Evolutionary conservation across 2,113 vertebrate genomes (phyloP).

Genomic region (Suricata suricatta): DNA sequence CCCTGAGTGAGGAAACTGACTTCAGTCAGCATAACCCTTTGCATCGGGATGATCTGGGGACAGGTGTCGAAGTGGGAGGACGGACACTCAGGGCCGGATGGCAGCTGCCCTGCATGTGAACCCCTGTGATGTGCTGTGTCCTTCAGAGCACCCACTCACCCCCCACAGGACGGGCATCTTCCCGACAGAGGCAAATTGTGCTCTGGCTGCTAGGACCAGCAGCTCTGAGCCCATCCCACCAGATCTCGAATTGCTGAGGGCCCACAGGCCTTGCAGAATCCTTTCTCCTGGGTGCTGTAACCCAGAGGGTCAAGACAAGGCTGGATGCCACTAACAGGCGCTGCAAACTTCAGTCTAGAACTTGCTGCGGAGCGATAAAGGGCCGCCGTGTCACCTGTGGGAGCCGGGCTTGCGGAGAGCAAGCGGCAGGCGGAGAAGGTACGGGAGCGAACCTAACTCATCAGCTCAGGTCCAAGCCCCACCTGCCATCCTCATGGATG

Average conservation of each 20-base stretch:
- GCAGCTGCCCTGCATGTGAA: background rate
- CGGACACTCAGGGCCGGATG: background rate
- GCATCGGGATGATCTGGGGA: background rate
- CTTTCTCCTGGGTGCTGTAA: background rate
- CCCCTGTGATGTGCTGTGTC: background rate
- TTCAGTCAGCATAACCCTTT: background rate
- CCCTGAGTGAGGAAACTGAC: background rate
- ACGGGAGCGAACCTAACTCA: background rate
- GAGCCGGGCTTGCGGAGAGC: background rate
- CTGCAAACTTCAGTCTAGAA: background rate
- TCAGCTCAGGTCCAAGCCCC: background rate
- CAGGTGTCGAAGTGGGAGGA: rapidly evolving
- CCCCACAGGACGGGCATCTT: no score
- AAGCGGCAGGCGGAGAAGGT: background rate
- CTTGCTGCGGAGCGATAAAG: background rate
- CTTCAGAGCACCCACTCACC: background rate
- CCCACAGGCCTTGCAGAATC: background rate
- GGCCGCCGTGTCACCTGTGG: no score
- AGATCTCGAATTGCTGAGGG: background rate
- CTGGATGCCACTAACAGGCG: background rate
- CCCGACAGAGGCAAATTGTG: no score
- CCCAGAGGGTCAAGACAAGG: background rate
- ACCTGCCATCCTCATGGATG: background rate
- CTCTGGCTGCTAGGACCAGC: background rate
- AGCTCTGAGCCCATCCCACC: rapidly evolving